phyloP scores from a whole-genome alignment of 2,113 vertebrate genomes.

The Alouatta palliata region DNA sequence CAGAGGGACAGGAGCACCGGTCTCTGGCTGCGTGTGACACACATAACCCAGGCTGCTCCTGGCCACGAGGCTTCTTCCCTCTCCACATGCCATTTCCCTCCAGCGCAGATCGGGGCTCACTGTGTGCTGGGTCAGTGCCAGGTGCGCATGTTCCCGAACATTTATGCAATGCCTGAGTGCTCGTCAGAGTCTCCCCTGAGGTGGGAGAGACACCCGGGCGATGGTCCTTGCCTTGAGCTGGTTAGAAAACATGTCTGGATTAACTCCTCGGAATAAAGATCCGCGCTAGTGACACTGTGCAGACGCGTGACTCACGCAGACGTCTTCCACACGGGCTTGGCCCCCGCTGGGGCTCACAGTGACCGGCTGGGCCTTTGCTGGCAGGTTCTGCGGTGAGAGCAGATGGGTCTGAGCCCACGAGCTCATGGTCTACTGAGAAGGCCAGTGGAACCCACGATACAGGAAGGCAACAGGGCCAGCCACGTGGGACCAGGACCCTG shows the following conservation, averaged over 20 bases:
- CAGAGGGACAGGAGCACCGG: background rate
- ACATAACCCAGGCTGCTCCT: accelerated
- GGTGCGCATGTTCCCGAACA: accelerated
- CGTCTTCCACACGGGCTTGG: accelerated
- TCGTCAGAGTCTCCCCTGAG: accelerated
- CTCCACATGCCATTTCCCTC: background rate
- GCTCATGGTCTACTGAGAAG: accelerated
- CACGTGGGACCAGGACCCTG: too few relatives aligned
- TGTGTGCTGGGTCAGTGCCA: background rate
- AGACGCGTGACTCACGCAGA: accelerated
- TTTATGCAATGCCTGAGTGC: accelerated
- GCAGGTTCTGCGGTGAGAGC: too few relatives aligned
- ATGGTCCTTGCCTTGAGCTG: background rate
- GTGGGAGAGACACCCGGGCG: accelerated
- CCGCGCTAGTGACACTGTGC: too few relatives aligned
- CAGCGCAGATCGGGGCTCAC: accelerated
- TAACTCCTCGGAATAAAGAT: background rate
- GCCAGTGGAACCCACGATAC: too few relatives aligned
- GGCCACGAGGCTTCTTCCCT: accelerated
- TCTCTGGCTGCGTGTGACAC: too few relatives aligned
- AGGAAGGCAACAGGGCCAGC: background rate
- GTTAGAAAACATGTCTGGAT: background rate
- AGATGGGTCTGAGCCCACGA: background rate
- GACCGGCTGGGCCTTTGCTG: accelerated
- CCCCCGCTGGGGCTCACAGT: accelerated